Evolutionary conservation across 2,113 vertebrate genomes (phyloP).

Genomic region (Ageneiosus marmoratus): DNA sequence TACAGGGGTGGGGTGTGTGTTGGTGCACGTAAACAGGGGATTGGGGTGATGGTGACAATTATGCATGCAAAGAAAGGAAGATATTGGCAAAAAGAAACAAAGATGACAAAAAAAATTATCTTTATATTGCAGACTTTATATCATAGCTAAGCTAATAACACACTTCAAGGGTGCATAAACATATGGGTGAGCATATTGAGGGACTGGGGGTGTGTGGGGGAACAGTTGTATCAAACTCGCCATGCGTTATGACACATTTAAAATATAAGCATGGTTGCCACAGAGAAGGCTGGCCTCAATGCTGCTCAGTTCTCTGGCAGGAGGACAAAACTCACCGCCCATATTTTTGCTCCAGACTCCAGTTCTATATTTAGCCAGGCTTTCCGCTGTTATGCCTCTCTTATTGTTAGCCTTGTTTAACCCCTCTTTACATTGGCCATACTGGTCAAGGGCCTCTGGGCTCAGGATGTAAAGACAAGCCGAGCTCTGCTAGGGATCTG

Average conservation of each 20-base stretch:
- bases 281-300: conserved; percentile 47
- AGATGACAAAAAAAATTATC: background rate
- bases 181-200: conserved; percentile 53
- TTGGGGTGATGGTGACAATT: background rate
- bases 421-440: conserved; percentile 65
- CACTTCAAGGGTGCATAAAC: conserved; percentile 44
- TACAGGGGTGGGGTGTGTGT: background rate
- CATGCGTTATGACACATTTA: conserved; percentile 57
- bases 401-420: conserved; percentile 78
- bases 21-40: background rate
- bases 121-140: conserved; percentile 19
- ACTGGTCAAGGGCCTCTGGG: conserved; percentile 57
- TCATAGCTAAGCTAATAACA: conserved; percentile 32
- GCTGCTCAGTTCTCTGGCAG: conserved; percentile 59
- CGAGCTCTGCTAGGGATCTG: conserved; percentile 36
- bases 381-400: conserved; percentile 73
- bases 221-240: conserved; percentile 40
- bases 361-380: conserved; percentile 75
- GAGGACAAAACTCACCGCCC: conserved; percentile 61
- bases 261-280: conserved; percentile 55
- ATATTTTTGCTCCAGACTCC: conserved; percentile 62
- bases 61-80: conserved; percentile 27
- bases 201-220: conserved; percentile 15
- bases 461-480: conserved; percentile 52
- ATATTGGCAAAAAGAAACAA: background rate